phyloP scores from a whole-genome alignment of 2,888 invertebrate species.

The Cephus nigrinus region DNA sequence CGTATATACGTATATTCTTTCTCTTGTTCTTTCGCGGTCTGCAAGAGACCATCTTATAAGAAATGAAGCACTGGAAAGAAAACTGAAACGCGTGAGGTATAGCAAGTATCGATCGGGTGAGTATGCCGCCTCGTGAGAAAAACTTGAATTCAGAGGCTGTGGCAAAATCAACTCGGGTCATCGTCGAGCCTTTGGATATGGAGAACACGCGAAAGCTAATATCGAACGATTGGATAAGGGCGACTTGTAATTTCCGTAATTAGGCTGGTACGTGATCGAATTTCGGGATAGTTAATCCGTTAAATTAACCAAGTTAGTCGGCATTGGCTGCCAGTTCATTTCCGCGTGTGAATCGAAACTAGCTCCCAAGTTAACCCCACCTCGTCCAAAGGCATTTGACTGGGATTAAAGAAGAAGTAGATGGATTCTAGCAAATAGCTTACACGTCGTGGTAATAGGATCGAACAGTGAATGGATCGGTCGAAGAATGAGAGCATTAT shows the following conservation, averaged over 20 bases:
- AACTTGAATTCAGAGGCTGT: background rate
- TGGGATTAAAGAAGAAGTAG: background rate
- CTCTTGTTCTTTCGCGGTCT: background rate
- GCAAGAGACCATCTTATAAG: background rate
- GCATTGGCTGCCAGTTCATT: background rate
- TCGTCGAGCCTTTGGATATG: background rate
- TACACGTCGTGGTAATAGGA: background rate
- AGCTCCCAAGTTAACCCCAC: background rate
- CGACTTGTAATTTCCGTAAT: slow-evolving; percentile 40
- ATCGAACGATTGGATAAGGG: background rate
- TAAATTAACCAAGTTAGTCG: slow-evolving; percentile 22
- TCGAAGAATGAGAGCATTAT: slow-evolving; percentile 38
- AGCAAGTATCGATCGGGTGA: background rate
- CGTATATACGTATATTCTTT: background rate
- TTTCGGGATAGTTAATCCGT: slow-evolving; percentile 31
- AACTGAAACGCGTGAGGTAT: background rate
- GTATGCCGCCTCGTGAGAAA: background rate
- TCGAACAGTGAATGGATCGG: slow-evolving; percentile 1
- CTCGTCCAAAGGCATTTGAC: background rate
- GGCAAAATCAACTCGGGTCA: background rate
- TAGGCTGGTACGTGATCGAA: slow-evolving; percentile 37
- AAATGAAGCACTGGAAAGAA: background rate
- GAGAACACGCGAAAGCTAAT: background rate
- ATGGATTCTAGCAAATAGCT: background rate
- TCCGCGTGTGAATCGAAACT: slow-evolving; percentile 3